phyloP scores from a whole-genome alignment of 2,797 vertebrate genomes.

The Etheostoma nigrum region DNA sequence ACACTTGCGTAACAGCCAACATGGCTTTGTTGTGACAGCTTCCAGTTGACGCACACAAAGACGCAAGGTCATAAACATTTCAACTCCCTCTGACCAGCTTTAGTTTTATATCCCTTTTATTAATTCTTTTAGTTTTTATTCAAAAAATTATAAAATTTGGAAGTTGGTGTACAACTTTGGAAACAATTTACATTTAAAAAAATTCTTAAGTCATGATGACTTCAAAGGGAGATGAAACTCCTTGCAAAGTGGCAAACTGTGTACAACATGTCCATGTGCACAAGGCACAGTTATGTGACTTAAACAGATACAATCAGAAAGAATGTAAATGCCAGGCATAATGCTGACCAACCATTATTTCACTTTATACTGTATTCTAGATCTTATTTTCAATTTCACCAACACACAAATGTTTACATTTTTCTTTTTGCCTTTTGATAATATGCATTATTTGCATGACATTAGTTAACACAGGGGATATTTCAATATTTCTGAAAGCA shows the following conservation, averaged over 20 bases:
- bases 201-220: not conserved
- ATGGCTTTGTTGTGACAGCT: slow-evolving; percentile 64
- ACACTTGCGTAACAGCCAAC: slow-evolving; percentile 22
- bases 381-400: not conserved
- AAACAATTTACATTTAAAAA: not conserved
- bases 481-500: slow-evolving; percentile 4
- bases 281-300: not conserved
- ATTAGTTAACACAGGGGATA: not conserved
- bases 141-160: not conserved
- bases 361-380: not conserved
- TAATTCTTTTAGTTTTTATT: not conserved
- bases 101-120: not conserved
- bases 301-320: not conserved
- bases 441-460: not conserved
- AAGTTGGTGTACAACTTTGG: not conserved
- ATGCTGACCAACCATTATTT: not conserved
- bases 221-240: not conserved
- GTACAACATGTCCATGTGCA: not conserved
- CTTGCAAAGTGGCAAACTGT: not conserved
- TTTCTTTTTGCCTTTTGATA: not conserved
- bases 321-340: not conserved
- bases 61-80: slow-evolving; percentile 9
- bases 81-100: not conserved
- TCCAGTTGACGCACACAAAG: slow-evolving; percentile 34
- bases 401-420: not conserved